A percentile compares a stretch with the other conserved stretches of the same genome.
Conservation (phyloP, 2,888 invertebrate species). For the Pheosia tremula region DNA sequence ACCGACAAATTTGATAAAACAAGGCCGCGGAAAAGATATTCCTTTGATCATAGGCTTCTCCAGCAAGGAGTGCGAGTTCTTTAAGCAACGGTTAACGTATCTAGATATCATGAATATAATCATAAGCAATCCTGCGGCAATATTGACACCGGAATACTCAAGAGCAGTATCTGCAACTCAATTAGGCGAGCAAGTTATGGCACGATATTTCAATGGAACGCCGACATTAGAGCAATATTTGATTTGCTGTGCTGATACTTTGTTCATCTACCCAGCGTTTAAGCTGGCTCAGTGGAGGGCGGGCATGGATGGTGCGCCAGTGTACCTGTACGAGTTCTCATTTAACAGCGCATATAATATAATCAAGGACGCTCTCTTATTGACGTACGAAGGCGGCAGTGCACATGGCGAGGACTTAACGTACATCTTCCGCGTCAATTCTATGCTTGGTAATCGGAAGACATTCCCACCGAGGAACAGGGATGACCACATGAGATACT, state of each 20-base stretch:
- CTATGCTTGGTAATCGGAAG: conserved; percentile 25
- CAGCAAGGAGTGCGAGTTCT: conserved; percentile 30
- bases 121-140: conserved; percentile 44
- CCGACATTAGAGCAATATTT: conserved; percentile 28
- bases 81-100: conserved; percentile 16
- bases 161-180: conserved; percentile 22
- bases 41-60: conserved; percentile 43
- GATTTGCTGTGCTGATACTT: conserved; percentile 28
- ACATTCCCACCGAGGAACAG: conserved; percentile 17
- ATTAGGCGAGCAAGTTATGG: conserved; percentile 27
- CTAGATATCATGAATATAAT: conserved; percentile 22
- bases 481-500: conserved; percentile 37
- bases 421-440: conserved; percentile 60
- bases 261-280: conserved; percentile 42
- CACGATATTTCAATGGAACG: conserved; percentile 33
- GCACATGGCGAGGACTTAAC: conserved; percentile 76
- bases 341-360: conserved; percentile 68
- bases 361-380: conserved; percentile 49
- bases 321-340: conserved; percentile 74
- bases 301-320: conserved; percentile 46
- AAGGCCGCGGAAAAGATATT: conserved; percentile 41
- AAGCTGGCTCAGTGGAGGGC: conserved; percentile 39
- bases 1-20: conserved; percentile 40
- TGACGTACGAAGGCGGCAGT: conserved; percentile 52
- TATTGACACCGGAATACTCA: conserved; percentile 30